phyloP scores from a whole-genome alignment of 2,797 vertebrate genomes.

The Orientallactaga sibirica region DNA sequence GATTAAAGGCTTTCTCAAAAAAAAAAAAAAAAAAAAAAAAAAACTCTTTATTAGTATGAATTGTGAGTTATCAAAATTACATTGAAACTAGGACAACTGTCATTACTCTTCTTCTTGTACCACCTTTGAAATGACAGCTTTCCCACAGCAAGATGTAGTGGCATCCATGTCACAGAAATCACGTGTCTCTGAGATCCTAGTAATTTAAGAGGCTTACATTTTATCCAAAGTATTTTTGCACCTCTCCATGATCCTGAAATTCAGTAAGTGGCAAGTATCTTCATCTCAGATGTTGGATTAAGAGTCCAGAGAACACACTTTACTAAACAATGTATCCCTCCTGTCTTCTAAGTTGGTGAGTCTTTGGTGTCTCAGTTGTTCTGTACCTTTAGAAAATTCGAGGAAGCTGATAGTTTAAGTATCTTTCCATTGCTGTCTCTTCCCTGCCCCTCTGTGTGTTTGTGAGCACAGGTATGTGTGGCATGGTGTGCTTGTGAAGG shows the following conservation, averaged over 20 bases:
- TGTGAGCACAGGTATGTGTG: too few species aligned
- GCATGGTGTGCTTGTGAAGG: too few species aligned
- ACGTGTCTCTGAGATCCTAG: neutral
- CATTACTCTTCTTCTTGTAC: neutral
- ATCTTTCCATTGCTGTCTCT: neutral
- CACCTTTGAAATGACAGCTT: constrained; percentile 39
- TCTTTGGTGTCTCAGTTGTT: neutral
- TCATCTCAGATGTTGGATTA: neutral
- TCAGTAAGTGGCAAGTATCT: neutral
- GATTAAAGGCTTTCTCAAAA: too few species aligned
- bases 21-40: neutral
- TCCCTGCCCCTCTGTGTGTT: too few species aligned
- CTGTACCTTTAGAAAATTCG: neutral
- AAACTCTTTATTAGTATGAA: neutral
- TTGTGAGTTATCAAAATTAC: neutral
- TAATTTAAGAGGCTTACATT: neutral
- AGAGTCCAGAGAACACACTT: neutral
- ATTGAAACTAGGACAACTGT: constrained; percentile 6
- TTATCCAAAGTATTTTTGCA: neutral
- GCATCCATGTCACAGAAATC: neutral
- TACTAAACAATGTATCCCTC: neutral
- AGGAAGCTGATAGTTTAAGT: neutral
- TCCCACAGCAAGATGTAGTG: neutral
- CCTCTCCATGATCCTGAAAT: neutral
- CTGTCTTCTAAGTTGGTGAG: neutral